These are phyloP conservation scores for Phenganax marumi DNA, from an alignment of 92 coral and sea anemone species.

Conservation along the genomic window DNA sequence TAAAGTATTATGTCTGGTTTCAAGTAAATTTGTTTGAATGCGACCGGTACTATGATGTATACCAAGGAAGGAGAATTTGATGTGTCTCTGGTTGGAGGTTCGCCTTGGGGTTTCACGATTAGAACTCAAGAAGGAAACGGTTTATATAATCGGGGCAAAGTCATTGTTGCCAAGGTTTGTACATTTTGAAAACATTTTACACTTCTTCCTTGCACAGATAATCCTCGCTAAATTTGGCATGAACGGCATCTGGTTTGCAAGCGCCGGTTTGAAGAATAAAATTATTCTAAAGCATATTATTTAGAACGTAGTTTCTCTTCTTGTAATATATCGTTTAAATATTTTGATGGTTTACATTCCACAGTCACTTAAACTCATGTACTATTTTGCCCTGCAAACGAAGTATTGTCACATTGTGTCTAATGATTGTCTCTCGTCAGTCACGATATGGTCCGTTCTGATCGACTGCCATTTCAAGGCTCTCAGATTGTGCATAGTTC, in stretches of 20 bases:
- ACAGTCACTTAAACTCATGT: background rate
- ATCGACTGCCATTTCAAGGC: background rate
- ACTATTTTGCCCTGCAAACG: too few relatives aligned
- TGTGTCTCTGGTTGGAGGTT: slow-evolving; percentile 80
- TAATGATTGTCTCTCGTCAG: background rate
- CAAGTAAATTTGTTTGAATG: slow-evolving; percentile 24
- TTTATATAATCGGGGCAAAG: slow-evolving; percentile 36
- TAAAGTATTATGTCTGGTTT: background rate
- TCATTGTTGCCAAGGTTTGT: slow-evolving; percentile 77
- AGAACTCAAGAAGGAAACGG: slow-evolving; percentile 49
- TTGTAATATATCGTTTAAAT: background rate
- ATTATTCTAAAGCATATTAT: slow-evolving; percentile 7
- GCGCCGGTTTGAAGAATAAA: too few relatives aligned
- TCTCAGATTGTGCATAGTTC: background rate
- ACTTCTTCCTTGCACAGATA: background rate
- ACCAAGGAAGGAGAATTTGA: slow-evolving; percentile 50
- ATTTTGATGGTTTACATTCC: slow-evolving; percentile 25
- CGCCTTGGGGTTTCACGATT: slow-evolving; percentile 99
- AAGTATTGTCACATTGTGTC: background rate
- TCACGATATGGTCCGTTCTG: background rate
- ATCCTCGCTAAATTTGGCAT: too few relatives aligned
- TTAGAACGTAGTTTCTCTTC: background rate
- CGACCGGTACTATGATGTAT: slow-evolving; percentile 36
- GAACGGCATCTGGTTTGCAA: too few relatives aligned
- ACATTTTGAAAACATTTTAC: background rate